Evolutionary conservation across 2,797 vertebrate genomes (phyloP), one percentile per base, ranked within the genome.

Genomic region (Astyanax mexicanus): DNA sequence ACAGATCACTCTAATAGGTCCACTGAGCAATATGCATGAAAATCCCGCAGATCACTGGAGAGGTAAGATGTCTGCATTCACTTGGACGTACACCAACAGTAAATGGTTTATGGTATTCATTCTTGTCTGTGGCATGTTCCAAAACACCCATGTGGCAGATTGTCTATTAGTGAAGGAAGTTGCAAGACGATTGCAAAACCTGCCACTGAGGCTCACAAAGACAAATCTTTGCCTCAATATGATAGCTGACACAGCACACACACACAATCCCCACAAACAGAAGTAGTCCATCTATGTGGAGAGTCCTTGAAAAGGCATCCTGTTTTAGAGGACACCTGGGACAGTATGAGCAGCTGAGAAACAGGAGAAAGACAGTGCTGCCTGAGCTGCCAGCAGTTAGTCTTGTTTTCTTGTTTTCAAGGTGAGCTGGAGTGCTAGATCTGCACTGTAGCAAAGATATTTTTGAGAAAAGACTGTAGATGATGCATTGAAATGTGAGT

Each of bases 91-190:
- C 11, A 10, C 11, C 66, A 49, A 38, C 47, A n/a, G n/a, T n/a
- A n/a, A n/a, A n/a, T n/a, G n/a, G n/a, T n/a, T 61, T 25, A 1
- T 17, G 13, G 6, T 58, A 75, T 64, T 74, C 73, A 25, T 49
- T 42, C 27, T 62, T 32, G 47, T 25, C 64, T 57, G 27, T 45
- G 57, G 25, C 17, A 47, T 77, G 64, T 38, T 45, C 13, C 42
- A 23, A 21, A 81, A 72, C 62, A 74, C 70, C 64, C 69, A 61
- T 29, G 37, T 27, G 75, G n/a, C 55, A 73, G 42, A 74, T 74
- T 74, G 80, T 83, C 74, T 82, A 78, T 78, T 77, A 72, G 81
- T 71, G 65, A 62, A 42, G 4, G 54, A 64, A 55, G 70, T 69
- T 61, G 38, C 51, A 52, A 44, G 44, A 25, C 79, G 44, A 81